Base-by-base conservation (phyloP, 2,888 invertebrate species). In the Agapetus fuscipes region DNA sequence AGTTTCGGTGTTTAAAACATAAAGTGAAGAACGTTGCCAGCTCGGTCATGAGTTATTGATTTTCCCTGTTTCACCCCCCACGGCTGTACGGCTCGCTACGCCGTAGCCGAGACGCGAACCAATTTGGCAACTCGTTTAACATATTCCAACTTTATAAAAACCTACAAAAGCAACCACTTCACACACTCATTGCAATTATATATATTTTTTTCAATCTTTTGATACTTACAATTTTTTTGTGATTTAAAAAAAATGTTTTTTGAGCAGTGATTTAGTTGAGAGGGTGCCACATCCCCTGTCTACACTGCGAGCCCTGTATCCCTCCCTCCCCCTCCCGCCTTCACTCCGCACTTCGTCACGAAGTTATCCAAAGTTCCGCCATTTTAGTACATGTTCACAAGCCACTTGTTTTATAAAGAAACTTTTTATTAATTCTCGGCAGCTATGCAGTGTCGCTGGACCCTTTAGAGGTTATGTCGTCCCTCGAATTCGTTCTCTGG, bases 331-430 rank as follows among this genome's bases (percentile, higher is more conserved):
- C 64, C 66, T 64, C 58, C 60, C 66, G 67, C 69, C 69, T 70
- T 70, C 68, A 67, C 62, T 59, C 61, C 64, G 67, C 61, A 67
- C 61, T 65, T 61, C 67, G 69, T 67, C 62, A 64, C 69, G 69
- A 70, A 70, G 68, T 70, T 69, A 66, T 64, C 67, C 68, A 61
- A 70, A 69, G 68, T 70, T 69, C 70, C 69, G 68, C 70, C 70
- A 70, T 70, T 70, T 70, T 70, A 68, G 69, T 66, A 69, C 69
- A 70, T 70, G 70, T 69, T 70, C 69, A 67, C 69, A 67, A 67
- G 68, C 69, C 66, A 70, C 69, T 70, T 70, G 70, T 70, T 70
- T 70, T 68, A 66, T 67, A 69, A 70, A 70, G 70, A 70, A 70
- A 70, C 69, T 70, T 70, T 70, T 70, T 70, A 69, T 69, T 69